Evolutionary conservation across 92 coral and sea anemone species (phyloP), one percentile per base, ranked within the genome.

Genomic region (Umimayanthus kanabou): DNA sequence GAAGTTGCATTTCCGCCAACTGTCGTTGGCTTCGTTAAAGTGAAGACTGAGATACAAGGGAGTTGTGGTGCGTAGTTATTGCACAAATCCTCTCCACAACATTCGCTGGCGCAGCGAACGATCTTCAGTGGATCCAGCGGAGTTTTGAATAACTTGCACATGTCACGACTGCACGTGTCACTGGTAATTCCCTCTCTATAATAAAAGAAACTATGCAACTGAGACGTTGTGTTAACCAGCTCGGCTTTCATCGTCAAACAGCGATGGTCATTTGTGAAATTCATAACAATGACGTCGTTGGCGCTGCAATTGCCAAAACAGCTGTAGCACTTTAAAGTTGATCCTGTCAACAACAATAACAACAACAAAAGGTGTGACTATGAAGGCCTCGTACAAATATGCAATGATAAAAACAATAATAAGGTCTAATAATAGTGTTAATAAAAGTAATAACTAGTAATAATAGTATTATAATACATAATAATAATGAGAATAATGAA

Each of bases 221-320:
- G 47, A 53, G 84, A 80, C 7, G 84, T 80, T 33, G 45, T 28
- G 67, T 80, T 80, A 13, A 80, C 20, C 84, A 80, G 72, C 47
- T 53, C 84, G 6, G 49, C 84, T 80, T 55, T 80, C 67, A 80
- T 18, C 16, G 72, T 57, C 16, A 57, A 26, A 55, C 84, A 80
- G 29, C 69, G 33, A 22, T 57, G 14, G 22, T 22, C 84, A 28
- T 80, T 80, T 57, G 43, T 13, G 45, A 57, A 47, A 20, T 55
- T 80, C 5, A 16, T 28, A 57, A 80, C 28, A 80, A 29, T 39
- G 29, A 23, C 43, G 80, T 76, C 37, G 84, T 9, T 57, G 42
- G 49, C 61, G 15, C 16, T 80, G 26, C 72, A 80, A 26, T 30
- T 37, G 5, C 72, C 71, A 57, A 18, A 14, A 55, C 71, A 80